Evolutionary conservation across 1,140 invertebrate genomes (phyloP), one percentile per base, ranked within the genome.

Genomic region (Pseudomyrmex sp.): DNA sequence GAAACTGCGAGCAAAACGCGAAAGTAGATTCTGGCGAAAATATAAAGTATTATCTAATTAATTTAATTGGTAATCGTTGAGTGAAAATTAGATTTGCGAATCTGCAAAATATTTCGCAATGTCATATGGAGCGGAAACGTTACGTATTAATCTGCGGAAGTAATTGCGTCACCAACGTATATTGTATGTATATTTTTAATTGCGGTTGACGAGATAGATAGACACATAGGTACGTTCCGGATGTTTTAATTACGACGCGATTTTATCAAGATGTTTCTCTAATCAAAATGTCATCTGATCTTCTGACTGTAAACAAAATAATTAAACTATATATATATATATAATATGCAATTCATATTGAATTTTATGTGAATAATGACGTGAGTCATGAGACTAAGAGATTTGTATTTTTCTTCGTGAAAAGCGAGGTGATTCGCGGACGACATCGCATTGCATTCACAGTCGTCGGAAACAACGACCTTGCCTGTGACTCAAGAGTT

Each of bases 401-500:
- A 48, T 54, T 4, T 35, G 15, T 50, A 12, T 35, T 76, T 18
- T 35, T 35, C 35, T 7, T 35, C 0, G 4, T 35, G 35, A 35
- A 35, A 35, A 35, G 5, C 35, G 5, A 35, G 35, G 35, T 35
- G 35, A 35, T 35, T 35, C 35, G 26, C 48, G 23, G 35, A 3
- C 35, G 15, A 26, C 46, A 66, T 66, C 65, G 18, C 12, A 10
- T 61, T 15, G 52, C 63, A 35, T 18, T 73, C 35, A 12, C 50
- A 15, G n/a, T 66, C 58, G 4, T 62, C 65, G 65, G 73, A 89
- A 82, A 79, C 83, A 77, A 91, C 91, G 92, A 93, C 92, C 93
- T 93, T 92, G 92, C 87, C 83, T 89, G 90, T 89, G 89, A 92
- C 86, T 91, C 83, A 89, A 90, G 90, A 91, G 85, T 89, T 76